phyloP scores from a whole-genome alignment of 2,888 invertebrate species.

The Apoda limacodes region DNA sequence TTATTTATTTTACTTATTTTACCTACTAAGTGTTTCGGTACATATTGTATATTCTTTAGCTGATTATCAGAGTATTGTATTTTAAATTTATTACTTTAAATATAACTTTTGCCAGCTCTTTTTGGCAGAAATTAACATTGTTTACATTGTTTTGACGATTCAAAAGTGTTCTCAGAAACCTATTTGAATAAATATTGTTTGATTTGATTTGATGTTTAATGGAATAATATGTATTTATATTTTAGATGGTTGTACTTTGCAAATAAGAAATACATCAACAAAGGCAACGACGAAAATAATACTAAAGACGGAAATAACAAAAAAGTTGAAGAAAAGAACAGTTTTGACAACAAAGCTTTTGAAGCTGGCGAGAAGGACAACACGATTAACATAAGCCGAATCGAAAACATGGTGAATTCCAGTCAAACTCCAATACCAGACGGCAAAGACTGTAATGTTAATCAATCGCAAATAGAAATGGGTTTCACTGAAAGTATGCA shows the following conservation, averaged over 20 bases:
- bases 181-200: too few relatives aligned
- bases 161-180: too few relatives aligned
- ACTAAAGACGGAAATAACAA: conserved; percentile 13
- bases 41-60: too few relatives aligned
- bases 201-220: too few relatives aligned
- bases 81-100: too few relatives aligned
- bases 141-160: too few relatives aligned
- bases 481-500: conserved; percentile 53
- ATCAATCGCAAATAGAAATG: conserved; percentile 50
- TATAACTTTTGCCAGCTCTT: too few relatives aligned
- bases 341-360: conserved; percentile 56
- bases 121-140: too few relatives aligned
- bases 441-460: conserved; percentile 27
- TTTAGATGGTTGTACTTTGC: conserved; percentile 78
- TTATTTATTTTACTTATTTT: too few relatives aligned
- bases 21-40: too few relatives aligned
- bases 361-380: conserved; percentile 41
- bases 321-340: conserved; percentile 21
- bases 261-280: conserved; percentile 66
- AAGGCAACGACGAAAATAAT: conserved; percentile 24
- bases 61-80: too few relatives aligned
- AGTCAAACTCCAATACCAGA: conserved; percentile 16
- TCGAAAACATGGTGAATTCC: conserved; percentile 11
- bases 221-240: conserved; percentile 18
- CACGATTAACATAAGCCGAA: neutral